A percentile compares a stretch with the other conserved stretches of the same genome.
These are phyloP conservation scores for Sialis fuliginosa DNA, from an alignment of 2,888 invertebrate genomes.

Conservation along the genomic window DNA sequence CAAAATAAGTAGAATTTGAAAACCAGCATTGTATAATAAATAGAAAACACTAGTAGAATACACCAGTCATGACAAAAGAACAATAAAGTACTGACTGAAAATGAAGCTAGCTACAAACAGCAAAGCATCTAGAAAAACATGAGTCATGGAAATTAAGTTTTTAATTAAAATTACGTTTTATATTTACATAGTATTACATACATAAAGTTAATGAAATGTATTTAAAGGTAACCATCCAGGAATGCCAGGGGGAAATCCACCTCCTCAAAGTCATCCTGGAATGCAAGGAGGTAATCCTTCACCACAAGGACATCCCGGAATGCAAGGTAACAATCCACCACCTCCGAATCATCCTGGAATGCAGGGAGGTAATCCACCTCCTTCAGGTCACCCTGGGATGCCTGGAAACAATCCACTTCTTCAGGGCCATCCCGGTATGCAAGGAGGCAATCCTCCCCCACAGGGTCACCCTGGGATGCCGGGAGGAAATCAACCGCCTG, in stretches of 20 bases:
- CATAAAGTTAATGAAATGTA: too few species aligned
- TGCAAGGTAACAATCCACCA: conserved; percentile 2
- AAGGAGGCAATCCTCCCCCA: conserved; percentile 14
- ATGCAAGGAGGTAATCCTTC: conserved; percentile 12
- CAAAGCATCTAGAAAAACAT: too few species aligned
- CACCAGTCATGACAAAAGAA: too few species aligned
- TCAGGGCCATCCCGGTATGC: background rate
- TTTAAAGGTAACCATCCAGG: conserved; percentile 14
- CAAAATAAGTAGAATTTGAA: too few species aligned
- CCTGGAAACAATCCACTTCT: too few species aligned
- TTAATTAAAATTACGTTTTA: too few species aligned
- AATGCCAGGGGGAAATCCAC: conserved; percentile 11
- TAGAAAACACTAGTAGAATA: too few species aligned
- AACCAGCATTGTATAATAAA: too few species aligned
- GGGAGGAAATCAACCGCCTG: conserved; percentile 6
- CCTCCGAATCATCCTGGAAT: conserved; percentile 24
- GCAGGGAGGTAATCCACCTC: conserved; percentile 14
- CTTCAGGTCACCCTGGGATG: conserved; percentile 15
- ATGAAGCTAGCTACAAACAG: too few species aligned
- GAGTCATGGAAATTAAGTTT: too few species aligned
- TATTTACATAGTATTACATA: too few species aligned
- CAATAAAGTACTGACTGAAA: too few species aligned
- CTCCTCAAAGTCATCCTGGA: conserved; percentile 12
- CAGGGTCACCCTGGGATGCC: conserved; percentile 15
- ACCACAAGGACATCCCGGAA: conserved; percentile 13